Percentiles rank a stretch among this genome's conserved stretches.
These are phyloP conservation scores for Eremobia ochroleuca DNA, from an alignment of 2,888 invertebrate species.

Conservation along the genomic window DNA sequence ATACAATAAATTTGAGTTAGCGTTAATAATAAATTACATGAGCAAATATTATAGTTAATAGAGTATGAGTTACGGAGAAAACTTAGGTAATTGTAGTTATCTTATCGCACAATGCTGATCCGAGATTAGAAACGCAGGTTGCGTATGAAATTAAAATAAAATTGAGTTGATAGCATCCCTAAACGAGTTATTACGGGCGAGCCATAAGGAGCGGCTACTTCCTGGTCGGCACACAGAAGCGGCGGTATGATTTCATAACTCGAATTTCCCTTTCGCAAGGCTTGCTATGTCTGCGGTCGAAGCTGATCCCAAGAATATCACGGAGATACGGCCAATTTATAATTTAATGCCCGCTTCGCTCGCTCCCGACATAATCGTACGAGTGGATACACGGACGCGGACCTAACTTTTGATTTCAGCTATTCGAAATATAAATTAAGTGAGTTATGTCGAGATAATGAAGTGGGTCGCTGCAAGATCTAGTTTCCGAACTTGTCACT, in stretches of 20 bases:
- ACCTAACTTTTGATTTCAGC: constrained; percentile 69
- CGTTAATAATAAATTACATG: constrained; percentile 41
- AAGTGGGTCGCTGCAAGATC: constrained; percentile 64
- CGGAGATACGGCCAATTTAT: constrained; percentile 72
- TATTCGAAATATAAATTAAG: constrained; percentile 62
- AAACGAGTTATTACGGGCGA: constrained; percentile 80
- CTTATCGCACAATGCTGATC: constrained; percentile 62
- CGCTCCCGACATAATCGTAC: constrained; percentile 59
- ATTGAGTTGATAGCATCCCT: constrained; percentile 77
- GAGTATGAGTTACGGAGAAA: constrained; percentile 38
- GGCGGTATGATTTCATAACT: constrained; percentile 86
- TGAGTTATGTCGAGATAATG: constrained; percentile 59
- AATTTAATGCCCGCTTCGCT: constrained; percentile 69
- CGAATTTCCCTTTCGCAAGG: constrained; percentile 87
- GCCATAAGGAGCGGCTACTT: constrained; percentile 79
- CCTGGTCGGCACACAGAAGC: constrained; percentile 82
- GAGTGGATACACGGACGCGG: constrained; percentile 40
- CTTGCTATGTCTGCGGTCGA: constrained; percentile 70
- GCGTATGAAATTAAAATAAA: constrained; percentile 77
- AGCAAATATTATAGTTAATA: constrained; percentile 47
- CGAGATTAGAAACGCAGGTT: constrained; percentile 55
- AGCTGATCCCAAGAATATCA: constrained; percentile 71
- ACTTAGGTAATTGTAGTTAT: constrained; percentile 42
- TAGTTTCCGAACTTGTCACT: constrained; percentile 63
- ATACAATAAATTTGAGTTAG: constrained; percentile 39